Percentiles rank a stretch among this genome's conserved stretches.
Evolutionary conservation across 2,888 invertebrate species (phyloP).

Genomic region (Meganola albula): DNA sequence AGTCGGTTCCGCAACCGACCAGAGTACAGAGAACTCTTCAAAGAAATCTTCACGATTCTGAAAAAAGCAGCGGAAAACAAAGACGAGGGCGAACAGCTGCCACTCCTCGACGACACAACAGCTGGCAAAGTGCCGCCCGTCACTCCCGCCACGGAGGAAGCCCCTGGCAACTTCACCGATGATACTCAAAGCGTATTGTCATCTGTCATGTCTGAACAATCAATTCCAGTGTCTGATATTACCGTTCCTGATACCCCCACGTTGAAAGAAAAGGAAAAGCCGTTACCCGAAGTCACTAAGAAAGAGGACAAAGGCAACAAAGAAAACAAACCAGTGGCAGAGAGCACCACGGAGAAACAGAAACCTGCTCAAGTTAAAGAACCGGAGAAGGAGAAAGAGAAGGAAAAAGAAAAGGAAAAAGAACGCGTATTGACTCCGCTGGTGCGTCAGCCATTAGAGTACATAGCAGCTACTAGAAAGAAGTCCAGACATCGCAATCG

Average conservation of each 20-base stretch:
- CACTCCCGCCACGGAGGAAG: constrained; percentile 81
- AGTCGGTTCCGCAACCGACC: constrained; percentile 89
- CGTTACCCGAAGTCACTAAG: constrained; percentile 43
- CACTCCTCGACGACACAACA: constrained; percentile 81
- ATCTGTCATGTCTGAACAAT: constrained; percentile 85
- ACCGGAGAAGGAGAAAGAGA: constrained; percentile 31
- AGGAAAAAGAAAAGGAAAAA: constrained; percentile 54
- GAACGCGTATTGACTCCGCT: constrained; percentile 80
- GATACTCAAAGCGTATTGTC: constrained; percentile 86
- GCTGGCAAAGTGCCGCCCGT: constrained; percentile 81
- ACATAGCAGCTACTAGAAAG: constrained; percentile 84
- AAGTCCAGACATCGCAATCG: constrained; percentile 82
- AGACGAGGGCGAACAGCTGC: constrained; percentile 86
- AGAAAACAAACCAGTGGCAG: constrained; percentile 55
- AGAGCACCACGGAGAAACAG: constrained; percentile 44
- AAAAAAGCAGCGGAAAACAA: constrained; percentile 91
- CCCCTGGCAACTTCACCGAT: constrained; percentile 81
- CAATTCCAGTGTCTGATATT: constrained; percentile 82
- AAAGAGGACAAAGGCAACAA: constrained; percentile 52
- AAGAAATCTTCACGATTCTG: constrained; percentile 89
- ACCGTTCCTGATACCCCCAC: constrained; percentile 74
- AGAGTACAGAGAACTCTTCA: constrained; percentile 87
- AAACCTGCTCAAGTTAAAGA: constrained; percentile 28
- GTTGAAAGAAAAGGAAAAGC: constrained; percentile 67
- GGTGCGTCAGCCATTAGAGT: constrained; percentile 86